These are phyloP conservation scores for Microctonus hyperodae DNA, from an alignment of 2,888 invertebrate species.

Conservation along the genomic window DNA sequence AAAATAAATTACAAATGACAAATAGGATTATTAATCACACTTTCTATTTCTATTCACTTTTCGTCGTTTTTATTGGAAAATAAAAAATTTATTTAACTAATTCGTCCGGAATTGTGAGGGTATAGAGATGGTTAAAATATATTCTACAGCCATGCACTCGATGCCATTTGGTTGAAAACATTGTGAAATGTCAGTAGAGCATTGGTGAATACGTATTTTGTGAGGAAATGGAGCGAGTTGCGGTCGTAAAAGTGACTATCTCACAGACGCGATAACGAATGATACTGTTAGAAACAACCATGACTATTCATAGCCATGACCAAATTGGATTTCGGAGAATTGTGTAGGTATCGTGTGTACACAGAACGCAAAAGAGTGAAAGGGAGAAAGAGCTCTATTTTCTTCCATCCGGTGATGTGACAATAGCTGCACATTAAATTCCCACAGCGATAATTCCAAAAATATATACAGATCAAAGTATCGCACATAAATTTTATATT, in stretches of 20 bases:
- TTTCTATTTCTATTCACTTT: background rate
- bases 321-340: conserved; percentile 22
- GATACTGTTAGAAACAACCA: conserved; percentile 14
- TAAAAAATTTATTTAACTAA: background rate
- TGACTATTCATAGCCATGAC: conserved; percentile 6
- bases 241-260: conserved; percentile 53
- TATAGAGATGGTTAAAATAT: background rate
- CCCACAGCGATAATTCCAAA: background rate
- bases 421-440: background rate
- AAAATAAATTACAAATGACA: conserved; percentile 39
- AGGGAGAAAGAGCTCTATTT: background rate
- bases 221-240: conserved; percentile 47
- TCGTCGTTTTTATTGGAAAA: background rate
- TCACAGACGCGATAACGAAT: conserved; percentile 49
- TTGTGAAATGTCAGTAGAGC: conserved; percentile 27
- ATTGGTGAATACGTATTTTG: conserved; percentile 31
- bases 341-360: background rate
- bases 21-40: conserved; percentile 40
- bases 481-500: background rate
- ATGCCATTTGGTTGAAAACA: conserved; percentile 7
- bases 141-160: conserved; percentile 6
- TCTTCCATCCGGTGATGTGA: conserved; percentile 32
- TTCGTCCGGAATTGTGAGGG: background rate
- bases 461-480: background rate
- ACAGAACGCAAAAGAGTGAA: background rate